Evolutionary conservation across 2,888 invertebrate species (phyloP).

Genomic region (Drosophila borborema): DNA sequence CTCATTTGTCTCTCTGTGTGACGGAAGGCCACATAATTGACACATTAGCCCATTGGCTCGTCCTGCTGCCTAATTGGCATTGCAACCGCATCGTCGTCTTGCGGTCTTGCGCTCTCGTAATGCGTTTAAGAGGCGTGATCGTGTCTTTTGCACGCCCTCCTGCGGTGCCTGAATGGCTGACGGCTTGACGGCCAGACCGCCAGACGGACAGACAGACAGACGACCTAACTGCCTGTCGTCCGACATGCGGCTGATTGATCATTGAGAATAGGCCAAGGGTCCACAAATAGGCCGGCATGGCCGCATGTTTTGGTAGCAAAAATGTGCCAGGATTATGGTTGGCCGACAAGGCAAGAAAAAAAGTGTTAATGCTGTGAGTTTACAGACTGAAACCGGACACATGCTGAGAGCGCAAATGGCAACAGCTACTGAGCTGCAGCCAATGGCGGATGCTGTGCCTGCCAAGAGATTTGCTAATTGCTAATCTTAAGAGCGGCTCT

Average conservation of each 20-base stretch:
- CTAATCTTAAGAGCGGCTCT: constrained; percentile 36
- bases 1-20: constrained; percentile 67
- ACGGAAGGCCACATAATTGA: constrained; percentile 75
- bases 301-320: constrained; percentile 70
- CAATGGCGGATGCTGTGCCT: constrained; percentile 22
- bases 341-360: constrained; percentile 27
- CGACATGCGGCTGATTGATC: constrained; percentile 73
- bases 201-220: background rate
- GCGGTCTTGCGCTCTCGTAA: constrained; percentile 47
- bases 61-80: constrained; percentile 45
- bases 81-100: constrained; percentile 41
- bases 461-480: constrained; percentile 63
- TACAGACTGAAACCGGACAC: constrained; percentile 49
- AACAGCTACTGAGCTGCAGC: constrained; percentile 31
- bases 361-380: constrained; percentile 65
- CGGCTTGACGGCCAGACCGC: background rate
- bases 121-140: constrained; percentile 80
- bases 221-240: constrained; percentile 6
- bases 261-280: constrained; percentile 60
- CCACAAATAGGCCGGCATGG: constrained; percentile 30
- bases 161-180: constrained; percentile 49
- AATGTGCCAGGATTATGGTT: constrained; percentile 61
- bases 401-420: constrained; percentile 57
- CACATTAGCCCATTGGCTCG: constrained; percentile 73
- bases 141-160: constrained; percentile 80